Conservation (phyloP, 2,888 invertebrate genomes). For the Laspeyria flexula region DNA sequence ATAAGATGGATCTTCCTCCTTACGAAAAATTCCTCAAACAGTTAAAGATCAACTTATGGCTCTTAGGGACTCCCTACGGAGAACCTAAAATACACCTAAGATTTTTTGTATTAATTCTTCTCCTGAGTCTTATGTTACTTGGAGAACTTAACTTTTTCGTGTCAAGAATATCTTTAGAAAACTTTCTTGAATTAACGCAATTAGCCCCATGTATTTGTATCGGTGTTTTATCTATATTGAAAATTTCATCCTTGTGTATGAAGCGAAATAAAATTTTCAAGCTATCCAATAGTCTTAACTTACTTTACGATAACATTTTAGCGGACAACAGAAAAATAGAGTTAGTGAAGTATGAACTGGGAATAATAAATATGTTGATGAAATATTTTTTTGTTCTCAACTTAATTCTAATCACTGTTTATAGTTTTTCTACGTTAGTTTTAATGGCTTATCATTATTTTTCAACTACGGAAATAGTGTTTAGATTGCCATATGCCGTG, state of each 20-base stretch:
- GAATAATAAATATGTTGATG: conserved; percentile 55
- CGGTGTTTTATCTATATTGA: conserved; percentile 58
- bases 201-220: conserved; percentile 62
- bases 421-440: conserved; percentile 65
- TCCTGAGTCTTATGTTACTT: conserved; percentile 45
- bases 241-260: conserved; percentile 49
- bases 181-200: conserved; percentile 65
- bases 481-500: conserved; percentile 63
- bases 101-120: conserved; percentile 45
- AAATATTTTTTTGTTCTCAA: conserved; percentile 70
- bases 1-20: conserved; percentile 55
- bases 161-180: conserved; percentile 61
- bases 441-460: conserved; percentile 61
- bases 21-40: conserved; percentile 62
- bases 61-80: conserved; percentile 59
- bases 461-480: conserved; percentile 47
- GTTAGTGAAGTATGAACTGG: conserved; percentile 53
- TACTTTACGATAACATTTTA: conserved; percentile 52
- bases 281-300: conserved; percentile 50
- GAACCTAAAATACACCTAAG: conserved; percentile 44
- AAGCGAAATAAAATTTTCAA: conserved; percentile 53
- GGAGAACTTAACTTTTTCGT: conserved; percentile 57
- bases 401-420: conserved; percentile 62
- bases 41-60: conserved; percentile 61
- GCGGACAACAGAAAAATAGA: conserved; percentile 45